phyloP scores from a whole-genome alignment of 92 coral and sea anemone genomes.

The Anthopleura xanthogrammica region DNA sequence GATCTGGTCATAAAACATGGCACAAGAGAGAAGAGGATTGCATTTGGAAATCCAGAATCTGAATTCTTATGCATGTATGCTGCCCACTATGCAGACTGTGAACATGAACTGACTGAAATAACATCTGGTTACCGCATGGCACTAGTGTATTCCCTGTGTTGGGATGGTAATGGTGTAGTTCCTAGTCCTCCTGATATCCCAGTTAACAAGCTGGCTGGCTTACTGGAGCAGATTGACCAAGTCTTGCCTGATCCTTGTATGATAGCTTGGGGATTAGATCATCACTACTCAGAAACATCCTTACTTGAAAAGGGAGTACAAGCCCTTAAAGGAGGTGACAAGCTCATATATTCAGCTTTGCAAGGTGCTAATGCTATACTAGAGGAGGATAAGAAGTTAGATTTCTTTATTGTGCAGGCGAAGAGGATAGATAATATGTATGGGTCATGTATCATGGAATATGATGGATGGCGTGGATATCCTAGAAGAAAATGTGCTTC shows the following conservation, averaged over 20 bases:
- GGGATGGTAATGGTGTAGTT: constrained; percentile 32
- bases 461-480: not conserved
- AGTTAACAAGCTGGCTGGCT: constrained; percentile 5
- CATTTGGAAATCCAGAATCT: constrained; percentile 25
- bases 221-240: not conserved
- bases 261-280: constrained; percentile 27
- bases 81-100: constrained; percentile 49
- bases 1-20: constrained; percentile 33
- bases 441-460: constrained; percentile 13
- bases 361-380: constrained; percentile 32
- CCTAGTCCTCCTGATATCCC: constrained; percentile 35
- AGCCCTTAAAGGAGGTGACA: constrained; percentile 43
- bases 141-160: constrained; percentile 41
- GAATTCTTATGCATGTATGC: constrained; percentile 34
- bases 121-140: constrained; percentile 45
- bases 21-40: constrained; percentile 21
- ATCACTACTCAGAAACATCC: constrained; percentile 29
- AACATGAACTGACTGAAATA: constrained; percentile 41
- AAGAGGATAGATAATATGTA: constrained; percentile 3
- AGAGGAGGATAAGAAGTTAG: constrained; percentile 19
- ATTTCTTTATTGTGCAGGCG: constrained; percentile 19
- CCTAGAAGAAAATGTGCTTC: not conserved
- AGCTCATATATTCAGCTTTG: constrained; percentile 11
- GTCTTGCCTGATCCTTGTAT: constrained; percentile 1
- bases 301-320: constrained; percentile 18